A percentile compares a stretch with the other conserved stretches of the same genome.
These are phyloP conservation scores for Amblyopsis hoosieri DNA, from an alignment of 2,797 vertebrate genomes.

Conservation along the genomic window DNA sequence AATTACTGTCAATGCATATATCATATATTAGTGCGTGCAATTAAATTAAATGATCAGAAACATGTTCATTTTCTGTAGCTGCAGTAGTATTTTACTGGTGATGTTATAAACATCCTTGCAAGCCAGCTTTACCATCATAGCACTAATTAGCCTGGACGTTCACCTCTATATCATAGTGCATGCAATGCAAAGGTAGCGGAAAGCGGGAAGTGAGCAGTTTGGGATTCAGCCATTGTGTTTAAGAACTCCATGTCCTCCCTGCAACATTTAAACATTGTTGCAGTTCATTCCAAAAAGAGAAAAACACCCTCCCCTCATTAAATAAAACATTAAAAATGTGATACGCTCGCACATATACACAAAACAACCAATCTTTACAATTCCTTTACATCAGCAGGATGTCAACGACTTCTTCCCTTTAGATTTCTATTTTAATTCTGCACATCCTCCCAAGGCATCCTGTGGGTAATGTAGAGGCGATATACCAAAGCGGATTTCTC, in stretches of 20 bases:
- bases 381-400: slow-evolving; percentile 79
- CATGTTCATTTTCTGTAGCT: too few relatives aligned
- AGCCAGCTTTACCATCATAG: too few relatives aligned
- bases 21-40: too few relatives aligned
- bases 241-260: slow-evolving; percentile 22
- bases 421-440: slow-evolving; percentile 40
- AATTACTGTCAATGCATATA: too few relatives aligned
- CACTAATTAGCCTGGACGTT: too few relatives aligned
- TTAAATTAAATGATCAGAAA: too few relatives aligned
- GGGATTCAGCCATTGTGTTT: slow-evolving; percentile 1
- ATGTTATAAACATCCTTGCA: too few relatives aligned
- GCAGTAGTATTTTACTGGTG: too few relatives aligned
- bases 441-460: slow-evolving; percentile 35
- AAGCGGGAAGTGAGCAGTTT: too few relatives aligned
- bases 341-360: slow-evolving; percentile 51
- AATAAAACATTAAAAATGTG: slow-evolving; percentile 22
- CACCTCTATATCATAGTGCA: too few relatives aligned
- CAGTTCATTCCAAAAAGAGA: slow-evolving; percentile 34
- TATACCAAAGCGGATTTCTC: slow-evolving; percentile 16
- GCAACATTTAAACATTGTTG: slow-evolving; percentile 29
- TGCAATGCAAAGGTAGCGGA: too few relatives aligned
- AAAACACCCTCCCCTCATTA: slow-evolving; percentile 21
- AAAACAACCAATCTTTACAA: slow-evolving; percentile 55
- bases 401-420: slow-evolving; percentile 68
- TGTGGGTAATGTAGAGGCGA: background rate